Evolutionary conservation across 1,140 invertebrate genomes (phyloP).

Genomic region (Drosophila kepulauana): DNA sequence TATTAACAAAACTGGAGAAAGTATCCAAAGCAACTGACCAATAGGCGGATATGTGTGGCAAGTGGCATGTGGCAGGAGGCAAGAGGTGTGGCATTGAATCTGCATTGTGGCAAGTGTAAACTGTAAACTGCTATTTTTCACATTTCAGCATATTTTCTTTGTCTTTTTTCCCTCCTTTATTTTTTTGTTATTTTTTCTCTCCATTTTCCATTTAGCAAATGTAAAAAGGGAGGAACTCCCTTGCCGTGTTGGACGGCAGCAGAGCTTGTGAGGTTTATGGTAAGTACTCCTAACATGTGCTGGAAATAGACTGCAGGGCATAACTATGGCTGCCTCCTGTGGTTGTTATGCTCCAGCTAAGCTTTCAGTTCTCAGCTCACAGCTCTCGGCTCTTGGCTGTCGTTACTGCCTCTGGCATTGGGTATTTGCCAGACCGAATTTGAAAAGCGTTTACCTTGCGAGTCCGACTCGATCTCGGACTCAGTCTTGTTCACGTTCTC

Average conservation of each 20-base stretch:
- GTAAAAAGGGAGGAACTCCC: conserved; percentile 17
- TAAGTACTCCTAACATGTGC: conserved; percentile 58
- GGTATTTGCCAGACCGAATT: conserved; percentile 37
- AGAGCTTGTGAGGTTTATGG: conserved; percentile 62
- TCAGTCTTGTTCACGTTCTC: background rate
- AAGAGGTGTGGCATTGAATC: conserved; percentile 39
- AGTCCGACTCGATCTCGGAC: conserved; percentile 51
- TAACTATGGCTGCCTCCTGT: conserved; percentile 14
- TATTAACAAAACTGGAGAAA: conserved; percentile 71
- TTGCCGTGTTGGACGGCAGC: background rate
- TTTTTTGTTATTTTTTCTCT: background rate
- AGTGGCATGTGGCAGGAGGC: background rate
- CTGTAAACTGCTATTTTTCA: conserved; percentile 67
- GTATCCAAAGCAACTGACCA: conserved; percentile 48
- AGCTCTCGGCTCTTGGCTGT: background rate
- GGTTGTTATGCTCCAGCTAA: conserved; percentile 38
- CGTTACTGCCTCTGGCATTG: conserved; percentile 45
- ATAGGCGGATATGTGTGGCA: conserved; percentile 3
- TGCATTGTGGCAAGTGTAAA: conserved; percentile 64
- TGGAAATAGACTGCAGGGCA: conserved; percentile 21
- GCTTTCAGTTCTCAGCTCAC: conserved; percentile 9
- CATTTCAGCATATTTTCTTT: conserved; percentile 65
- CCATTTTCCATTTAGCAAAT: conserved; percentile 55
- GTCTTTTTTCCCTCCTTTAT: background rate
- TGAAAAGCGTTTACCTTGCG: conserved; percentile 71